Evolutionary conservation across 2,888 invertebrate genomes (phyloP), one percentile per base, ranked within the genome.

Genomic region (Drosophila monieri): DNA sequence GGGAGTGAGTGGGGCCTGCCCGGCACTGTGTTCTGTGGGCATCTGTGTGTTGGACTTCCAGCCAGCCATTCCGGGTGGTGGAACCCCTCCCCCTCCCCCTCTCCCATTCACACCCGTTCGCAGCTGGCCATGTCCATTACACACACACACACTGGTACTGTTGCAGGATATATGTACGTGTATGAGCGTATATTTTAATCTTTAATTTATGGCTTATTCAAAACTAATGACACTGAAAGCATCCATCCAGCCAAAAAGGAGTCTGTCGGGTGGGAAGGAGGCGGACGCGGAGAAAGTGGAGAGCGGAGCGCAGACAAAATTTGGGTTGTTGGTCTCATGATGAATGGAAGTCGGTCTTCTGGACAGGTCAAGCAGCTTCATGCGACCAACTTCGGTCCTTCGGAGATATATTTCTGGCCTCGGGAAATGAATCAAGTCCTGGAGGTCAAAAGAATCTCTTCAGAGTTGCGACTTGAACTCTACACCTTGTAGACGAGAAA

Each of bases 161-260:
- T n/a, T 6, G n/a, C 35, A 15, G 15, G 6, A 43, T 59, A 14
- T 62, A 30, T 57, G 37, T 66, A 30, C 59, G 37, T 66, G 51
- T 54, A 68, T 62, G 60, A 14, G 43, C 49, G 68, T 58, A 69
- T 68, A 86, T 83, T 83, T 83, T 83, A 83, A 86, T 83, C 83
- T 83, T 86, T 86, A 86, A 86, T 83, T 83, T 83, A 83, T 83
- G 84, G 86, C 86, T 84, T 86, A 83, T 83, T 86, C 87, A 83
- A 83, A 83, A 83, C 83, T 86, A 83, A 83, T 85, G 80, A 85
- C 80, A 81, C 80, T 75, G 80, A 81, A 81, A 85, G 80, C 83
- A 73, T 76, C 68, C 35, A 35, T 35, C 85, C 75, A 55, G 55
- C 56, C 49, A 12, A 32, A 12, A 64, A 66, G 56, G 46, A 67